These are phyloP conservation scores for Hippocampus guttulatus DNA, from an alignment of 2,113 vertebrate species.

Conservation along the genomic window DNA sequence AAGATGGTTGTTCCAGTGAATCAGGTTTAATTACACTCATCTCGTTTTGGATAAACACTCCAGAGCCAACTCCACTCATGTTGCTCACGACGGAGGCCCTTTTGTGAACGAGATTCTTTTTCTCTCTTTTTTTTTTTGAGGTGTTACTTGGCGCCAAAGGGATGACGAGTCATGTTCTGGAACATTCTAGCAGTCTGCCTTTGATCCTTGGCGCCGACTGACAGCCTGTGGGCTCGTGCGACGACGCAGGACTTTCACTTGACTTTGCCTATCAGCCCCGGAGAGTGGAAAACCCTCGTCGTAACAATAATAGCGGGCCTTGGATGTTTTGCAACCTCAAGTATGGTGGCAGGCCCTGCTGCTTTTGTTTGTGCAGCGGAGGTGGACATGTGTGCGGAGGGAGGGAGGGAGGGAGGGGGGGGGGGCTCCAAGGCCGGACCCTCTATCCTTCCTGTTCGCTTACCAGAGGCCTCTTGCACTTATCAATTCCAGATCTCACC, in stretches of 20 bases:
- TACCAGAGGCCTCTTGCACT: constrained; percentile 58
- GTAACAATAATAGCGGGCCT: constrained; percentile 35
- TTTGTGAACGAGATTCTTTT: too few relatives aligned
- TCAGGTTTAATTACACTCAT: too few relatives aligned
- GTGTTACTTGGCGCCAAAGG: too few relatives aligned
- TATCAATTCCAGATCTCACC: constrained; percentile 71
- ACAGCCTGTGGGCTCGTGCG: background rate
- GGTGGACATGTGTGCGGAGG: constrained; percentile 68
- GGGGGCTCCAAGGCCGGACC: constrained; percentile 46
- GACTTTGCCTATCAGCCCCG: constrained; percentile 11
- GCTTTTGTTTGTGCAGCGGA: constrained; percentile 50
- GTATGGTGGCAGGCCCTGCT: constrained; percentile 40
- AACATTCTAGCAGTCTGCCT: background rate
- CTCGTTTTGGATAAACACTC: too few relatives aligned
- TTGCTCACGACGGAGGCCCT: too few relatives aligned
- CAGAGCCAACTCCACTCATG: too few relatives aligned
- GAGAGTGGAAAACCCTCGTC: background rate
- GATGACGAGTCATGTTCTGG: background rate
- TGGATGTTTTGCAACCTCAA: constrained; percentile 35
- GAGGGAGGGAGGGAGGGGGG: background rate
- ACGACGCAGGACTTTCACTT: background rate
- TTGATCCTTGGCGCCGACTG: background rate
- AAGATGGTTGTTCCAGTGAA: too few relatives aligned
- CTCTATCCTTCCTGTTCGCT: constrained; percentile 69
- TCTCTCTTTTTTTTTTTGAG: too few relatives aligned